These are phyloP conservation scores for Lathamus discolor DNA, from an alignment of 2,113 vertebrate species.

Conservation along the genomic window DNA sequence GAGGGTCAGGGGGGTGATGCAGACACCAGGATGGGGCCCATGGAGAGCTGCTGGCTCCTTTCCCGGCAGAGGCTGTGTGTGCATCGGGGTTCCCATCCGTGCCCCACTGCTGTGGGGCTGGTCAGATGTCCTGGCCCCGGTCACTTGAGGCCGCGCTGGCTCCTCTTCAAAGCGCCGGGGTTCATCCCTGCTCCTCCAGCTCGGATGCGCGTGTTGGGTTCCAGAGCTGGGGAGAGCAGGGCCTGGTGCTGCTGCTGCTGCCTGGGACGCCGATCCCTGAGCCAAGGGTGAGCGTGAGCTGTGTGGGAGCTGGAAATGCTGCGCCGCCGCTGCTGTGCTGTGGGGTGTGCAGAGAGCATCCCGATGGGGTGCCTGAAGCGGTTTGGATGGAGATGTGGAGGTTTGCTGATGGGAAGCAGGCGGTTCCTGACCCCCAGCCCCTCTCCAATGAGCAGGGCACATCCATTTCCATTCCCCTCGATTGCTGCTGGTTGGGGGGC, in stretches of 20 bases:
- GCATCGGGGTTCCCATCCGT: not conserved
- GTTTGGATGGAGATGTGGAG: rapidly evolving
- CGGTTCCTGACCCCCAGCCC: not conserved
- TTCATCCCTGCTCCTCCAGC: not conserved
- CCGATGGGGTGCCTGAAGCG: rapidly evolving
- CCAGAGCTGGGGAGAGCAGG: not conserved
- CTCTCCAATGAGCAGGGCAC: not conserved
- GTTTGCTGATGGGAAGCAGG: not conserved
- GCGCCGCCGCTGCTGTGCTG: not conserved
- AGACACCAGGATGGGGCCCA: not conserved
- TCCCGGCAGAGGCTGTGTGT: not conserved
- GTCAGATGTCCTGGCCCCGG: not conserved
- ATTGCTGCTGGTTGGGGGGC: not conserved
- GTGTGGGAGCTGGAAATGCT: not conserved
- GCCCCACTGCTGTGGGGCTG: not conserved
- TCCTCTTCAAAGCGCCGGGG: not conserved
- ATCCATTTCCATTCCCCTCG: not conserved
- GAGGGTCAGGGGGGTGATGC: not conserved
- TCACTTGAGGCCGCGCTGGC: not conserved
- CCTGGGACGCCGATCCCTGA: not conserved
- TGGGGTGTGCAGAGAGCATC: not conserved
- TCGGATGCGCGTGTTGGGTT: not conserved
- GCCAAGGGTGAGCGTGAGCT: not conserved
- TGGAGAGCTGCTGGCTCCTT: not conserved
- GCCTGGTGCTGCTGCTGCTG: not conserved